phyloP scores from a whole-genome alignment of 35 echinoderm and acorn worm genomes.

The Eucidaris tribuloides region DNA sequence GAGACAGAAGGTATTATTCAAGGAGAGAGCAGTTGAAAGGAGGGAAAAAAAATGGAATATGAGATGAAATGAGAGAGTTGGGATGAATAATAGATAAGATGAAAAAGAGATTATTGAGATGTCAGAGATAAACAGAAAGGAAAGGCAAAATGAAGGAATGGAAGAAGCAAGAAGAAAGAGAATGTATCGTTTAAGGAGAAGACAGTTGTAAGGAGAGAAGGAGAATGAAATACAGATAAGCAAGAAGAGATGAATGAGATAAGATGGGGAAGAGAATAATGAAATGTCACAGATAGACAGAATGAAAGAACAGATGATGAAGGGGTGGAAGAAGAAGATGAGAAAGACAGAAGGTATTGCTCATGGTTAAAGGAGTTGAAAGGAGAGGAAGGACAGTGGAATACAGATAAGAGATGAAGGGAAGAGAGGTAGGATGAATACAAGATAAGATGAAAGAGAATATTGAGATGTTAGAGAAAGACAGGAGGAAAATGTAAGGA shows the following conservation, averaged over 20 bases:
- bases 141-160: neutral
- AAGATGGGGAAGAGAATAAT: neutral
- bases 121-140: neutral
- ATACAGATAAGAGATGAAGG: neutral
- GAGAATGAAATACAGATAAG: too few relatives aligned
- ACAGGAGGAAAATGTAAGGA: neutral
- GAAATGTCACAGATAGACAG: neutral
- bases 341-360: neutral
- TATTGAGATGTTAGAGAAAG: too few relatives aligned
- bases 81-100: neutral
- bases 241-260: neutral
- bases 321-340: neutral
- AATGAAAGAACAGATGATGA: too few relatives aligned
- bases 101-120: neutral
- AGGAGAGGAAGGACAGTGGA: neutral
- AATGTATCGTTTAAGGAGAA: neutral
- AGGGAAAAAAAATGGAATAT: neutral
- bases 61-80: neutral
- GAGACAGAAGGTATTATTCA: too few relatives aligned
- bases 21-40: too few relatives aligned
- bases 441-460: neutral
- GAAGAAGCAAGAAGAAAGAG: too few relatives aligned
- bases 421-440: neutral
- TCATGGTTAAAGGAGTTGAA: neutral
- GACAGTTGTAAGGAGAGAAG: neutral